These are phyloP conservation scores for Eudemis profundana DNA, from an alignment of 2,888 invertebrate species.

Conservation along the genomic window DNA sequence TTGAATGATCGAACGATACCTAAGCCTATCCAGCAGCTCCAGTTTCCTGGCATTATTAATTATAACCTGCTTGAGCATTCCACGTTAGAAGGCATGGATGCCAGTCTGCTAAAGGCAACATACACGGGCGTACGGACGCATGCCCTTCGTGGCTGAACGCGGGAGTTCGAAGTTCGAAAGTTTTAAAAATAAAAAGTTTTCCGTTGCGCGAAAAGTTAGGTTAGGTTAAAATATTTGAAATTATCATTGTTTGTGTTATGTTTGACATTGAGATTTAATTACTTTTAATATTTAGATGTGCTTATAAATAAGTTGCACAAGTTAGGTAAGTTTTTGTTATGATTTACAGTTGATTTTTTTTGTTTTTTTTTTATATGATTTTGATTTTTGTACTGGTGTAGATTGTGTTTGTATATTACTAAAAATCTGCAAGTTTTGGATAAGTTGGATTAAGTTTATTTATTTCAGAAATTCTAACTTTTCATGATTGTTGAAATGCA, in stretches of 20 bases:
- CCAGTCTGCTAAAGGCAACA: slow-evolving; percentile 75
- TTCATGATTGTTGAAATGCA: no score
- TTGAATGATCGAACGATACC: slow-evolving; percentile 38
- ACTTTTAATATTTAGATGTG: background rate
- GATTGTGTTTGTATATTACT: no score
- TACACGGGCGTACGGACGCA: slow-evolving; percentile 63
- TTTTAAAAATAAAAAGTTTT: background rate
- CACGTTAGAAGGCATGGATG: slow-evolving; percentile 66
- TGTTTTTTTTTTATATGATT: no score
- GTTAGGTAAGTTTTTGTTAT: slow-evolving; percentile 24
- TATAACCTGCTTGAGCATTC: slow-evolving; percentile 57
- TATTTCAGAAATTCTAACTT: no score
- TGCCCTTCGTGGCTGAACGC: slow-evolving; percentile 38
- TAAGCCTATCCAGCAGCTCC: slow-evolving; percentile 45
- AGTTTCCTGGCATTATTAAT: slow-evolving; percentile 52
- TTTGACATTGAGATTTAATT: no score
- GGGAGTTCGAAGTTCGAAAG: slow-evolving; percentile 29
- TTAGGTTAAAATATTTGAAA: background rate
- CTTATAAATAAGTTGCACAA: background rate
- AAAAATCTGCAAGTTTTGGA: no score
- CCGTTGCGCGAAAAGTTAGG: slow-evolving; percentile 6
- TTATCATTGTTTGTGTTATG: background rate
- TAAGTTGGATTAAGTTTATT: no score
- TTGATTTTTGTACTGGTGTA: no score
- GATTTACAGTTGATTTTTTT: background rate